These are phyloP conservation scores for Sylvia atricapilla DNA, from an alignment of 2,113 vertebrate species.

Conservation along the genomic window DNA sequence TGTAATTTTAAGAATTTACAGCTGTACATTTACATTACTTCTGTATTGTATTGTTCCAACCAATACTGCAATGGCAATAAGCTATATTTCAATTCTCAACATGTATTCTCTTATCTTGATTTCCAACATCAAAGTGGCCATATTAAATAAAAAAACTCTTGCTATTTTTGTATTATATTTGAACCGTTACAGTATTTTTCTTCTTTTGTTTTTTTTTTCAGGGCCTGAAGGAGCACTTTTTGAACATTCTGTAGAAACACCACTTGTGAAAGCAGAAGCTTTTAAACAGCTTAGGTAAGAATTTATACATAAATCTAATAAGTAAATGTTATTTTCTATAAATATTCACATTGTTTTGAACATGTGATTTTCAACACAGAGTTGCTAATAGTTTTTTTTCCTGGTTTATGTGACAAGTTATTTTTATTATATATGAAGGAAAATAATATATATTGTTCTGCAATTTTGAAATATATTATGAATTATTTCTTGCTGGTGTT, in stretches of 20 bases:
- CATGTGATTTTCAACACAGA: background rate
- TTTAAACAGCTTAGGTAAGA: constrained; percentile 88
- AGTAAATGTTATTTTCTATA: background rate
- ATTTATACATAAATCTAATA: background rate
- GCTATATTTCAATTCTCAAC: background rate
- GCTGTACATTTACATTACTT: background rate
- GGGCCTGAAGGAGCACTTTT: constrained; percentile 93
- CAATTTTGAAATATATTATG: background rate
- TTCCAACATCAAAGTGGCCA: background rate
- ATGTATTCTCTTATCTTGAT: background rate
- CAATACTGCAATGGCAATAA: background rate
- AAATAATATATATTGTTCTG: background rate
- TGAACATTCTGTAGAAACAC: constrained; percentile 93
- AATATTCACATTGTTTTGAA: background rate
- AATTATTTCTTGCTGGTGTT: background rate
- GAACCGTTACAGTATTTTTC: background rate
- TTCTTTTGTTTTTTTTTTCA: constrained; percentile 54
- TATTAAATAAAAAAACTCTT: background rate
- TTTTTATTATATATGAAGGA: background rate
- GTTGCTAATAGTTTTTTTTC: background rate
- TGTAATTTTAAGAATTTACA: background rate
- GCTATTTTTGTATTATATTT: background rate
- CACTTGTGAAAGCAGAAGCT: constrained; percentile 82
- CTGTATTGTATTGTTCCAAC: background rate
- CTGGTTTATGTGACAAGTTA: background rate